Percentiles rank a stretch among this genome's conserved stretches.
Conservation (phyloP, 2,113 vertebrate species). For the Otus sunia region DNA sequence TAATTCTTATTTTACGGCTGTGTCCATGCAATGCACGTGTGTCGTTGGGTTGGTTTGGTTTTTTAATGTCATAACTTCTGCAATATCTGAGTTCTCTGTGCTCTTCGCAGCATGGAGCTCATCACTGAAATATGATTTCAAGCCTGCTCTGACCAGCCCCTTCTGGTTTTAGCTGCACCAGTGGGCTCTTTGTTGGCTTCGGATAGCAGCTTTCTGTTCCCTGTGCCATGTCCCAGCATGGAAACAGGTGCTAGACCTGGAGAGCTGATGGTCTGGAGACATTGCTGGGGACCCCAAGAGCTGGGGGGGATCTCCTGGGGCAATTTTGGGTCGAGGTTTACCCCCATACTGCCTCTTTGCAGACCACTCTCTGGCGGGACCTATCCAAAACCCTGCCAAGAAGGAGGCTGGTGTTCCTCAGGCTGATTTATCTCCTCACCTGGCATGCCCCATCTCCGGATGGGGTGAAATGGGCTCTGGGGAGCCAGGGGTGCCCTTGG, state of each 20-base stretch:
- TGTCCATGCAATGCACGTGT: rapidly evolving
- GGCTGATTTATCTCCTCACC: neutral
- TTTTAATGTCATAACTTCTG: neutral
- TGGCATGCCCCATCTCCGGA: rapidly evolving
- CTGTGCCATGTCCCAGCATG: rapidly evolving
- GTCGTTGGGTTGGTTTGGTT: neutral
- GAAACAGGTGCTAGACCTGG: neutral
- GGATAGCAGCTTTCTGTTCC: neutral
- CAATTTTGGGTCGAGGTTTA: neutral
- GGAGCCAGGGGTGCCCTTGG: neutral
- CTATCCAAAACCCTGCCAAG: neutral
- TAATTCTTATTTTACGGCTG: neutral
- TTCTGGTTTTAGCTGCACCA: neutral
- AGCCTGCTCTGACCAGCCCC: neutral
- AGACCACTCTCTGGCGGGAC: neutral
- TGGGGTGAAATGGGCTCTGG: neutral
- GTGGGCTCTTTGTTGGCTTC: neutral
- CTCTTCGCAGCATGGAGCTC: neutral
- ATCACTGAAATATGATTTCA: neutral
- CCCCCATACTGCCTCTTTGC: neutral
- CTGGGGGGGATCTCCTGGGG: neutral
- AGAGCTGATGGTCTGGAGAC: neutral
- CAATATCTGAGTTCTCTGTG: rapidly evolving
- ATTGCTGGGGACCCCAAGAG: neutral
- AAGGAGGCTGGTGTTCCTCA: neutral